Evolutionary conservation across 2,888 invertebrate species (phyloP), one percentile per base, ranked within the genome.

Genomic region (Penaeus monodon): DNA sequence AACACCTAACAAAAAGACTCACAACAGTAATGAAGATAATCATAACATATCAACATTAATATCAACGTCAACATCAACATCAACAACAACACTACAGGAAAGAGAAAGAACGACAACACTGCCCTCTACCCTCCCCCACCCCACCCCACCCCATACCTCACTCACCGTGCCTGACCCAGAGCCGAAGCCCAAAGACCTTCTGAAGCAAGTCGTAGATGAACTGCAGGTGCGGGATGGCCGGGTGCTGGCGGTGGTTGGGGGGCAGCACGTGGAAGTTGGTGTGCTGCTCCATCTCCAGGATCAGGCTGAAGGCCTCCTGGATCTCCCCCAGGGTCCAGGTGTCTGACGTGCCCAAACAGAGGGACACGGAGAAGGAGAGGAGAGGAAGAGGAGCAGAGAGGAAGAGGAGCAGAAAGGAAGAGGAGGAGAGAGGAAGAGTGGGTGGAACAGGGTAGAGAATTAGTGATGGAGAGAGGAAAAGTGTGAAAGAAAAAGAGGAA

Each of bases 201-300:
- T 88, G 88, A 17, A 88, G 81, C 14, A 88, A 74, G 81, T 88
- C 88, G 63, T 88, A 88, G 24, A 86, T 66, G 74, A 88, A 86
- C 70, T 88, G 88, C 8, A 88, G 85, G 38, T 86, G 88, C 24
- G 88, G 86, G 22, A 88, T 88, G 64, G 86, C 79, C 0, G 86
- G 84, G 76, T 88, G 86, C 66, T 86, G 86, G 63, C 88, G 79
- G 77, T 88, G 85, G 63, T 86, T 88, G 49, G 83, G 88, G n/a
- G 88, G 86, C 73, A 88, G 77, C n/a, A 88, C 88, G 38, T 88
- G 88, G 57, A 88, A 88, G 57, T 88, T 86, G 38, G 88, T 88
- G 68, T 88, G 86, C 22, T 86, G 85, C 33, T 88, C 88, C 38
- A 86, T 81, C 68, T 88, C 88, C 24, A 88, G 68, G 57, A 88